Evolutionary conservation across 2,113 vertebrate genomes (phyloP), one percentile per base, ranked within the genome.

Genomic region (Microcebus lehilahytsara): DNA sequence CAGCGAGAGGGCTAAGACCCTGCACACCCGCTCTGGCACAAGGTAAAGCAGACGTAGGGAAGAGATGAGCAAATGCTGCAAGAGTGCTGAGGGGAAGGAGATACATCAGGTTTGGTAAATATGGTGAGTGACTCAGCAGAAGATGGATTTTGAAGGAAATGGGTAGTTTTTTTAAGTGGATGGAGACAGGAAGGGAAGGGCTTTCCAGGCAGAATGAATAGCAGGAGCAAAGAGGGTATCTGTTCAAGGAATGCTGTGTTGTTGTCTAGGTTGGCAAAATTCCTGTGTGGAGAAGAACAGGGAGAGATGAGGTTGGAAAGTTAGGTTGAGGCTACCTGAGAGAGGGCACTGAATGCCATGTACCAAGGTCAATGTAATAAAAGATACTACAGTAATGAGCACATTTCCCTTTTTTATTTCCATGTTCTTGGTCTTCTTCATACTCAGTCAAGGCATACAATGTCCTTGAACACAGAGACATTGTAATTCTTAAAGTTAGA

Each of bases 401-500:
- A 32, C 4, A 32, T 42, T 87, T 81, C 49, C 32, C n/a, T 74
- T 67, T 78, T 66, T 86, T 23, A 49, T 67, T 88, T 88, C 84
- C n/a, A 13, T 64, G 64, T 66, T 62, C 49, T n/a, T 89, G 77
- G 87, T 37, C 37, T 92, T 81, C 92, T 85, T 40, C 10, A 23
- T 22, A 23, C 23, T 78, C 85, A 77, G 20, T 69, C 49, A 92
- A 84, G 62, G 9, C 37, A 34, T 78, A 71, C 17, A n/a, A n/a
- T 46, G 37, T 94, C 40, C 40, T 58, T 69, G 20, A 74, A 23
- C 92, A 32, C 49, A 75, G 23, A 92, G 34, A 94, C 11, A 25
- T 62, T 85, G 75, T 56, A 84, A 85, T 88, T 94, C 84, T 89
- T 78, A 32, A 88, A 53, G 53, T 66, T 95, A n/a, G 74, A 88